A percentile compares a stretch with the other conserved stretches of the same genome.
Conservation (phyloP, 37 sponge, comb jelly and placozoan species). For the Crambe crambe region DNA sequence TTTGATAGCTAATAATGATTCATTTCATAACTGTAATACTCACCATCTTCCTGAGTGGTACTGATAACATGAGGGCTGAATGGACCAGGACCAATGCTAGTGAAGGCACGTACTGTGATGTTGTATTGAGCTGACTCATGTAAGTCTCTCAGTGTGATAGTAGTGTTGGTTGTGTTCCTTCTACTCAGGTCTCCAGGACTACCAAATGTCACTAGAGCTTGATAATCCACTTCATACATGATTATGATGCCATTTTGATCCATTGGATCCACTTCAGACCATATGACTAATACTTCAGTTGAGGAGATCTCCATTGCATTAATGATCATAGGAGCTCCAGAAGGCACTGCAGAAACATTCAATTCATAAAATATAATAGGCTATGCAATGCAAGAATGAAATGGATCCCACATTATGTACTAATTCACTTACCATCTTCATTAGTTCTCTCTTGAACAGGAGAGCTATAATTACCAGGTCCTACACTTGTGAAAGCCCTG, state of each 20-base stretch:
- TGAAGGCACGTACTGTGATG: constrained; percentile 28
- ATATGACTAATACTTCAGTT: constrained; percentile 4
- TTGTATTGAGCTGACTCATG: too few relatives aligned
- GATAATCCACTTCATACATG: constrained; percentile 23
- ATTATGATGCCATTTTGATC: constrained; percentile 33
- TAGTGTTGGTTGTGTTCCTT: too few relatives aligned
- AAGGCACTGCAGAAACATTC: too few relatives aligned
- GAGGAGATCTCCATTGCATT: constrained; percentile 4
- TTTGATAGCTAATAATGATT: background rate
- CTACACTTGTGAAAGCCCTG: constrained; percentile 19
- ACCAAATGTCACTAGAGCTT: too few relatives aligned
- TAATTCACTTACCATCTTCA: too few relatives aligned
- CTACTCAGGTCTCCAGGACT: background rate
- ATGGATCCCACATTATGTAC: background rate
- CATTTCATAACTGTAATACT: background rate
- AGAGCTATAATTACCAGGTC: constrained; percentile 19
- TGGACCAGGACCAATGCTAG: constrained; percentile 31
- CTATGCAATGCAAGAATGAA: background rate
- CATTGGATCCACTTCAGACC: constrained; percentile 3
- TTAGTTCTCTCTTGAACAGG: too few relatives aligned
- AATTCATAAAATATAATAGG: too few relatives aligned
- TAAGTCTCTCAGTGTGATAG: too few relatives aligned
- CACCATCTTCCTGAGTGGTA: constrained; percentile 25
- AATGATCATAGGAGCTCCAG: constrained; percentile 3
- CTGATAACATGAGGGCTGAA: background rate